phyloP scores from a whole-genome alignment of 2,888 invertebrate genomes.

The Lasioglossum villosulum region DNA sequence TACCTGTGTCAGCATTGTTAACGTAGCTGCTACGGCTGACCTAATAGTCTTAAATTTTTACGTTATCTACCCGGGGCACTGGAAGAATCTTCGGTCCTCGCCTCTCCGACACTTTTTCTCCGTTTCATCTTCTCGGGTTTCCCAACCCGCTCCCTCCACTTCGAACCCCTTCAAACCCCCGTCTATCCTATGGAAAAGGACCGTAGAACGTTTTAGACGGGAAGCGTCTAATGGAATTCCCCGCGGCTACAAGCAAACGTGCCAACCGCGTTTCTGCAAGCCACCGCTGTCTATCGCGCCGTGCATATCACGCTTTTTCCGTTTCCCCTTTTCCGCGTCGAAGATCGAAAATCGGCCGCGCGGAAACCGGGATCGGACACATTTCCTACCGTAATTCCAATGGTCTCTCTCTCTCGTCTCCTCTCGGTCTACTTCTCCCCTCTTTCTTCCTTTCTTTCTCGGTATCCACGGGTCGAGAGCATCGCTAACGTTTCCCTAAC shows the following conservation, averaged over 20 bases:
- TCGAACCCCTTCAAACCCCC: neutral
- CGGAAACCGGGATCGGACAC: neutral
- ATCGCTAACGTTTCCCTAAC: conserved; percentile 17
- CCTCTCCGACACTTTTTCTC: neutral
- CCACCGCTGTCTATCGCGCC: neutral
- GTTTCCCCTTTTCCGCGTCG: neutral
- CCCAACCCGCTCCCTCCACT: neutral
- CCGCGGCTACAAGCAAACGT: conserved; percentile 65
- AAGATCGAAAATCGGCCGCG: conserved; percentile 26
- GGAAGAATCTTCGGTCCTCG: conserved; percentile 31
- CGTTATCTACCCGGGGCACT: conserved; percentile 66
- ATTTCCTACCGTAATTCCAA: conserved; percentile 3
- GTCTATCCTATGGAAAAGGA: conserved; percentile 29
- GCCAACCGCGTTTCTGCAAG: conserved; percentile 8
- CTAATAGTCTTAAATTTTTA: conserved; percentile 78
- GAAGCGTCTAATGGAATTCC: conserved; percentile 74
- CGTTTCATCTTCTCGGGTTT: conserved; percentile 17
- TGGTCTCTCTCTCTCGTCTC: neutral
- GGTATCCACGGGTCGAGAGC: neutral
- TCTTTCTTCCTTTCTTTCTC: neutral
- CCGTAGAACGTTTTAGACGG: conserved; percentile 65
- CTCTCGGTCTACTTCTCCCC: neutral
- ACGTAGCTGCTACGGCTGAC: conserved; percentile 68
- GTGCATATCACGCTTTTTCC: conserved; percentile 7
- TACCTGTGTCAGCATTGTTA: conserved; percentile 77